These are phyloP conservation scores for Xiphorhynchus elegans DNA, from an alignment of 2,113 vertebrate species.

Conservation along the genomic window DNA sequence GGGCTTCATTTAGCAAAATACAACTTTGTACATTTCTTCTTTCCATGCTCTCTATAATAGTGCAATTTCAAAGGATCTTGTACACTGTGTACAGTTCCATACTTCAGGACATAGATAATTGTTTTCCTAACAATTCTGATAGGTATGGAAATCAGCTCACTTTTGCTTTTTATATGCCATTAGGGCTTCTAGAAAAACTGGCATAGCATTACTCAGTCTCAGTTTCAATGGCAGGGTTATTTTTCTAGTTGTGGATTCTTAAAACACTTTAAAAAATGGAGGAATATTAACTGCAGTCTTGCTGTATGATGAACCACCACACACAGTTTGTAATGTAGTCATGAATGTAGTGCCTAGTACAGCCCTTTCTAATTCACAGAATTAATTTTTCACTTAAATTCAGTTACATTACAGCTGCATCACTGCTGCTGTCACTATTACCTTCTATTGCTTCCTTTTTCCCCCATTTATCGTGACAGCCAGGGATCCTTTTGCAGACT, in stretches of 20 bases:
- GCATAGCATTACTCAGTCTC: not conserved
- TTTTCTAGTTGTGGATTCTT: not conserved
- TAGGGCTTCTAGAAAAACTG: not conserved
- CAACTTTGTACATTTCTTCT: not conserved
- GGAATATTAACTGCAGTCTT: not conserved
- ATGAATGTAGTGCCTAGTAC: not conserved
- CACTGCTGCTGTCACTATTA: not conserved
- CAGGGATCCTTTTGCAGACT: not conserved
- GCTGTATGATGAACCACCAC: not conserved
- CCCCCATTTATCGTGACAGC: not conserved
- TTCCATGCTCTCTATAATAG: not conserved
- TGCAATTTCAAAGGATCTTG: not conserved
- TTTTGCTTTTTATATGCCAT: not conserved
- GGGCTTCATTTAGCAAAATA: not conserved
- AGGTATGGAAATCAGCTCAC: not conserved
- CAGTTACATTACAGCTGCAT: not conserved
- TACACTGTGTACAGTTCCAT: not conserved
- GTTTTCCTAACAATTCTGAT: not conserved
- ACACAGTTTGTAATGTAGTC: not conserved
- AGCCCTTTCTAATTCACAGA: not conserved
- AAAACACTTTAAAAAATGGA: not conserved
- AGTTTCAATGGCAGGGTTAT: not conserved
- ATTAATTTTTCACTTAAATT: constrained; percentile 32
- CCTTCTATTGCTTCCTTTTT: not conserved
- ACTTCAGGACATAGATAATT: not conserved